Conservation (phyloP, 2,888 invertebrate species). For the Dorcus hopei region DNA sequence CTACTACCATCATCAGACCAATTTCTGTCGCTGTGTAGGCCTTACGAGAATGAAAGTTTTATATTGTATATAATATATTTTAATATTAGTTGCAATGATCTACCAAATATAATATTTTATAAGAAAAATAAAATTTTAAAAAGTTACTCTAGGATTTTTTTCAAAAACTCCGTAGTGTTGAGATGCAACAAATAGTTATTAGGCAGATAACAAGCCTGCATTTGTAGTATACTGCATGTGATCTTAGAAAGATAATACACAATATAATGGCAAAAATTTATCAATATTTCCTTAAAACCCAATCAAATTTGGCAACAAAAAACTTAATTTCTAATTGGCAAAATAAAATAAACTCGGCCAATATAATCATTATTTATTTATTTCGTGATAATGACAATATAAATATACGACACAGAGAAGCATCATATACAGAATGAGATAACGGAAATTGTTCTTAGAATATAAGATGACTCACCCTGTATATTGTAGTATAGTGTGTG, state of each 20-base stretch:
- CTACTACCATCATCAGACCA: constrained; percentile 3
- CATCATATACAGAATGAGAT: constrained; percentile 11
- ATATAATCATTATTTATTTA: constrained; percentile 1
- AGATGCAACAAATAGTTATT: too few relatives aligned
- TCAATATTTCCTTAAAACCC: too few relatives aligned
- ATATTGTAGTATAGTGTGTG: neutral
- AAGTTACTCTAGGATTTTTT: too few relatives aligned
- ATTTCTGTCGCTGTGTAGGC: constrained; percentile 4
- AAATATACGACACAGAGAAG: constrained; percentile 20
- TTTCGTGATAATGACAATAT: constrained; percentile 9
- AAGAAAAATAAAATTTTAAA: too few relatives aligned
- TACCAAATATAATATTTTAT: too few relatives aligned
- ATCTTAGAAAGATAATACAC: too few relatives aligned
- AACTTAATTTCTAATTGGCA: neutral
- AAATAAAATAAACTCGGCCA: neutral
- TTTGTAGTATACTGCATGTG: too few relatives aligned
- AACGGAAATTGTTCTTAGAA: neutral
- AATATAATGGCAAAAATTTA: too few relatives aligned
- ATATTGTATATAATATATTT: neutral
- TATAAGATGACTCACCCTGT: constrained; percentile 4
- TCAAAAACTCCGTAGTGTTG: too few relatives aligned
- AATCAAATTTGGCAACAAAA: too few relatives aligned
- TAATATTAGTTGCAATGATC: too few relatives aligned
- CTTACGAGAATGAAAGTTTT: neutral
- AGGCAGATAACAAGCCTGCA: too few relatives aligned